Evolutionary conservation across 1,140 invertebrate species (phyloP), one percentile per base, ranked within the genome.

Genomic region (Rhysida immarginata): DNA sequence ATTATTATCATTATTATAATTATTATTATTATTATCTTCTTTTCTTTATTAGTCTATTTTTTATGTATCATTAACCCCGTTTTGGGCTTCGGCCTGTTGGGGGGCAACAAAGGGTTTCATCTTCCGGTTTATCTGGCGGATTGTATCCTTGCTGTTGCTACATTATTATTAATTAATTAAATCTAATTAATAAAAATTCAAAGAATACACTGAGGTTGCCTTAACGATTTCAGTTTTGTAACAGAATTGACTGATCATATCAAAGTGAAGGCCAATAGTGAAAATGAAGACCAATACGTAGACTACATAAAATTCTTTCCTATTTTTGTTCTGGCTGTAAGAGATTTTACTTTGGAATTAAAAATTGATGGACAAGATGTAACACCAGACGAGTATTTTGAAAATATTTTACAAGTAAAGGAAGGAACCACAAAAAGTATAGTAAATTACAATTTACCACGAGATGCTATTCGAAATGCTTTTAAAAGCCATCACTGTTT

Each of bases 401-500:
- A 48, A 8, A 11, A 48, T 48, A 48, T 48, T 23, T 20, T 48
- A 8, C 8, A 48, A 11, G 8, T 48, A 23, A 48, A 48, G 45
- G 11, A 41, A 41, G 45, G 45, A 48, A 20, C 8, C 8, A 23
- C 14, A 48, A 48, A 23, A 23, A 48, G 8, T 14, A 20, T 20
- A 48, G 14, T 48, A 13, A 23, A 48, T 23, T 48, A 48, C 21
- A 48, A 48, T 48, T 20, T 48, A 14, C 45, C 45, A 13, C 45
- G 45, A 18, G 14, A 48, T 11, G 45, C 45, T 11, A 48, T 48
- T 23, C 45, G 45, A 8, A 48, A 48, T 23, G 45, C 45, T 11
- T 48, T 48, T 48, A 48, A 48, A 23, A 48, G 45, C 23, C 45
- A 48, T 48, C 11, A 48, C 21, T 48, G 45, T 23, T 48, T 48